Evolutionary conservation across 2,113 vertebrate genomes (phyloP).

Genomic region (Salvelinus alpinus): DNA sequence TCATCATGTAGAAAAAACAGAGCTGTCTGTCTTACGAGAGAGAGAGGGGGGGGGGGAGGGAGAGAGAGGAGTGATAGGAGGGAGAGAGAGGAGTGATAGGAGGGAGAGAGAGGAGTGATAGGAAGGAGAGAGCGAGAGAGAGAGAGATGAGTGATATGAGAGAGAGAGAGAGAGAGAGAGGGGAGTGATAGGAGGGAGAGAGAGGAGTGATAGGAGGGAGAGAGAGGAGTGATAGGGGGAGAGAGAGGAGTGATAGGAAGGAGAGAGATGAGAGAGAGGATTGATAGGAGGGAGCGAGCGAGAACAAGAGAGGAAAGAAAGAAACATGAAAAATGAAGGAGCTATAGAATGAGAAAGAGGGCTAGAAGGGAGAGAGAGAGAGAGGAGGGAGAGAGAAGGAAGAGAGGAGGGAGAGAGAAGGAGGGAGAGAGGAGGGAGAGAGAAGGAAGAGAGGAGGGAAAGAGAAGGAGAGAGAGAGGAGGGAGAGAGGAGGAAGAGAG

Average conservation of each 20-base stretch:
- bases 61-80: accelerated
- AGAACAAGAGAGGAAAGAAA: background rate
- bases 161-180: too few species aligned
- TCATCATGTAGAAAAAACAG: constrained; percentile 49
- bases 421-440: background rate
- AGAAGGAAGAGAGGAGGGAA: background rate
- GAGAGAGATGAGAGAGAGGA: background rate
- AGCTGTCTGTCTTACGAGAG: constrained; percentile 27
- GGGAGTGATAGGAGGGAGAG: too few species aligned
- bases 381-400: background rate
- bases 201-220: too few species aligned
- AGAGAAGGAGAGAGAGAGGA: constrained; percentile 1
- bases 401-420: background rate
- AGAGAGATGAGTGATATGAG: too few species aligned
- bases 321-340: background rate
- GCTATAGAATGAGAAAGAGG: constrained; percentile 15
- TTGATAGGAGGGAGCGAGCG: background rate
- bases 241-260: background rate
- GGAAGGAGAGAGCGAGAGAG: too few species aligned
- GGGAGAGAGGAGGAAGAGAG: background rate
- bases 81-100: background rate
- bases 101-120: constrained; percentile 22
- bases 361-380: background rate
- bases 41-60: too few species aligned
- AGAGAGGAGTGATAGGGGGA: too few species aligned